phyloP scores from a whole-genome alignment of 2,888 invertebrate genomes.

The Bombylius major region DNA sequence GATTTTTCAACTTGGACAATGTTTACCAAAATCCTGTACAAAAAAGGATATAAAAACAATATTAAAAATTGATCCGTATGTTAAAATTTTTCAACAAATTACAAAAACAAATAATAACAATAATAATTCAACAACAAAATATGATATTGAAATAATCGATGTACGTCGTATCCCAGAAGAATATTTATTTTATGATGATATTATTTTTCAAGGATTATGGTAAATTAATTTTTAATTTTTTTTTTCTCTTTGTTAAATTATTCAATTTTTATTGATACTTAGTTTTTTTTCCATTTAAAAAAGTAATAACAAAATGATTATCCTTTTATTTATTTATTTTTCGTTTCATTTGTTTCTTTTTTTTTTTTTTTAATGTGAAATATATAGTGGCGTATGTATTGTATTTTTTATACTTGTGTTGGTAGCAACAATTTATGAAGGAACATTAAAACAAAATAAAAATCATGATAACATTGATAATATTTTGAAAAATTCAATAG shows the following conservation, averaged over 20 bases:
- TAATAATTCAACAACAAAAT: background rate
- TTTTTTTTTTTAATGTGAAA: background rate
- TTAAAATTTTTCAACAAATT: constrained; percentile 21
- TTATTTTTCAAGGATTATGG: constrained; percentile 55
- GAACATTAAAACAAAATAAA: constrained; percentile 28
- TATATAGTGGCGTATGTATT: constrained; percentile 4
- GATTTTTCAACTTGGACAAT: constrained; percentile 61
- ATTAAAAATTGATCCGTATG: constrained; percentile 34
- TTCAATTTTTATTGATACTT: background rate
- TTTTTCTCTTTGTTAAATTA: too few relatives aligned
- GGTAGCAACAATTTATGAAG: constrained; percentile 53
- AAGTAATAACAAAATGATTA: background rate
- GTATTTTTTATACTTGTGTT: constrained; percentile 30
- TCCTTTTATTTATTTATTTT: too few relatives aligned
- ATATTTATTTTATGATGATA: constrained; percentile 49
- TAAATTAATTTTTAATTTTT: constrained; percentile 23
- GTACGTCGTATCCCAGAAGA: constrained; percentile 56
- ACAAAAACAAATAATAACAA: background rate
- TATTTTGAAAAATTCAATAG: background rate
- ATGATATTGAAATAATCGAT: constrained; percentile 37
- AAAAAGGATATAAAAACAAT: constrained; percentile 39
- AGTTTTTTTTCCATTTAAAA: background rate
- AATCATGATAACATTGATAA: background rate
- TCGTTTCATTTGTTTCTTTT: background rate
- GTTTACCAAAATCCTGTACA: constrained; percentile 57